Percentiles rank a stretch among this genome's conserved stretches.
Conservation (phyloP, 2,888 invertebrate species). For the Rhagophthalmus giganteus region DNA sequence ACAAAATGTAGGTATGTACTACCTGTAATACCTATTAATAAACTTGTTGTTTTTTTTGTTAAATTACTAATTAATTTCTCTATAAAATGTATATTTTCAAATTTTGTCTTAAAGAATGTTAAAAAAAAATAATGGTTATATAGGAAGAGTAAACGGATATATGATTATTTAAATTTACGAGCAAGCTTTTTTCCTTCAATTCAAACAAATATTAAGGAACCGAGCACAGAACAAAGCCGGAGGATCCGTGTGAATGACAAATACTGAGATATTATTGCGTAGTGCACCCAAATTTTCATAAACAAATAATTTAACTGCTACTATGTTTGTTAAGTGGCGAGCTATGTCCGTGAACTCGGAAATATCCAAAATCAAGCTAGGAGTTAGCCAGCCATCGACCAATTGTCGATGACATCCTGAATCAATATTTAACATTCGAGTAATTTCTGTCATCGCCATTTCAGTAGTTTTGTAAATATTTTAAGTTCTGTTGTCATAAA, state of each 20-base stretch:
- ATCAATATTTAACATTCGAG: constrained; percentile 41
- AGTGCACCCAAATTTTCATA: constrained; percentile 38
- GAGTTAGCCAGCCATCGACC: constrained; percentile 36
- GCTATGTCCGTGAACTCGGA: constrained; percentile 41
- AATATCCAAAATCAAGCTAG: constrained; percentile 36
- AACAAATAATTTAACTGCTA: constrained; percentile 41
- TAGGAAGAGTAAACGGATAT: too few species aligned
- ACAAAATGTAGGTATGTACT: too few species aligned
- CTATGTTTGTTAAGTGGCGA: constrained; percentile 39
- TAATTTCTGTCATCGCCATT: constrained; percentile 16
- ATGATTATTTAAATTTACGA: too few species aligned
- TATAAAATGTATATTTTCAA: too few species aligned
- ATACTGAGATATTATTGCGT: constrained; percentile 36
- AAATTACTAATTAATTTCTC: too few species aligned
- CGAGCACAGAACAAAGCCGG: constrained; percentile 17
- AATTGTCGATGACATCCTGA: constrained; percentile 39
- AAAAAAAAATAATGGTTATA: too few species aligned
- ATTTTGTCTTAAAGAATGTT: too few species aligned
- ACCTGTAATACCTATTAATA: too few species aligned
- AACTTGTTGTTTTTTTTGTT: too few species aligned
- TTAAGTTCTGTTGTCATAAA: neutral
- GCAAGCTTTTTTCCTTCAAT: too few species aligned
- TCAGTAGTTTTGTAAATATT: constrained; percentile 6
- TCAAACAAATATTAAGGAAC: too few species aligned
- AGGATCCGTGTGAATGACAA: constrained; percentile 44